These are phyloP conservation scores for Amiota mariae DNA, from an alignment of 2,888 invertebrate genomes.

Conservation along the genomic window DNA sequence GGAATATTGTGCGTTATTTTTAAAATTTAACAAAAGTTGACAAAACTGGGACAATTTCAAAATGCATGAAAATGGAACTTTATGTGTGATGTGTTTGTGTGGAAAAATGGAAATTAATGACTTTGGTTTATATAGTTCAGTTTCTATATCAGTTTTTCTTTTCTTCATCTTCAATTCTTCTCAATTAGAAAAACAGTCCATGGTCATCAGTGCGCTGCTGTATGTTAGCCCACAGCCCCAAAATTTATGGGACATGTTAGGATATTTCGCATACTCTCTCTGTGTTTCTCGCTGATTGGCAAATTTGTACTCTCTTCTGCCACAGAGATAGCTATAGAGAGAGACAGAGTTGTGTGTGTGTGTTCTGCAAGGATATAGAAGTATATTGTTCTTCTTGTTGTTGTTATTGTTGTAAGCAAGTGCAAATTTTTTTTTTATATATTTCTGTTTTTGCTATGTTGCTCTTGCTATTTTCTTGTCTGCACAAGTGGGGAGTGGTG, in stretches of 20 bases:
- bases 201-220: conserved; percentile 15
- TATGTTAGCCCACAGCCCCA: conserved; percentile 1
- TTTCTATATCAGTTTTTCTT: neutral
- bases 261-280: conserved; percentile 1
- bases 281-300: neutral
- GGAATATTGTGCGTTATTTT: neutral
- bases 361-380: conserved; percentile 12
- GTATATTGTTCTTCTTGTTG: neutral
- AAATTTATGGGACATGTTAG: conserved; percentile 25
- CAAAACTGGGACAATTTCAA: neutral
- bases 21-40: conserved; percentile 5
- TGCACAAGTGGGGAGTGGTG: conserved; percentile 40
- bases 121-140: neutral
- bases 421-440: conserved; percentile 58
- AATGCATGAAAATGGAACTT: neutral
- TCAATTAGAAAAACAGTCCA: conserved; percentile 18
- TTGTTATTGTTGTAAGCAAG: conserved; percentile 25
- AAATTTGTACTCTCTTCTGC: neutral
- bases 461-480: conserved; percentile 36
- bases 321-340: no score
- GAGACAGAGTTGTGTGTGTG: neutral
- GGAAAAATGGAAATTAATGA: neutral
- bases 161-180: neutral
- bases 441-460: conserved; percentile 41
- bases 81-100: neutral